Percentiles rank a stretch among this genome's conserved stretches.
These are phyloP conservation scores for Gasterosteus aculeatus DNA, from an alignment of 2,113 vertebrate genomes.

Conservation along the genomic window DNA sequence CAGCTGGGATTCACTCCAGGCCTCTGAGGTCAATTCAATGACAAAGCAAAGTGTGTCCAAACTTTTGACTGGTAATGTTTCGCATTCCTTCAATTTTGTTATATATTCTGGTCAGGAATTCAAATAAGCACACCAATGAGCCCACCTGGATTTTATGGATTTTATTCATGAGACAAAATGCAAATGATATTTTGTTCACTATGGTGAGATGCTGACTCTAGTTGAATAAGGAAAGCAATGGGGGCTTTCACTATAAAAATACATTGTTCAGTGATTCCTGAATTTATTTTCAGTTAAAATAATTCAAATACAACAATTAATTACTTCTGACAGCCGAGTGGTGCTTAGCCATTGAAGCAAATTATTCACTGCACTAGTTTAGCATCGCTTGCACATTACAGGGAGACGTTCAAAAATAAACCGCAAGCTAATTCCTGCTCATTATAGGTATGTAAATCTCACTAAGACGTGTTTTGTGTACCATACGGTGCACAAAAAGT, in stretches of 20 bases:
- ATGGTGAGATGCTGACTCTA: conserved; percentile 8
- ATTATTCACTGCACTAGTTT: not conserved
- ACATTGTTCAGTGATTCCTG: conserved; percentile 14
- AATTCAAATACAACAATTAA: conserved; percentile 8
- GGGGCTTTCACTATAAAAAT: conserved; percentile 25
- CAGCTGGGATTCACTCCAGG: too few species aligned
- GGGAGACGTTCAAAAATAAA: not conserved
- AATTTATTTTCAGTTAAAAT: conserved; percentile 1
- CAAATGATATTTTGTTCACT: conserved; percentile 45
- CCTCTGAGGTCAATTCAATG: too few species aligned
- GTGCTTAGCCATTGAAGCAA: not conserved
- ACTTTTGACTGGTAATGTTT: too few species aligned
- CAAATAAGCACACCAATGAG: conserved; percentile 11
- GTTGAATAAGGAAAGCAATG: conserved; percentile 38
- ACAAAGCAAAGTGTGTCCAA: too few species aligned
- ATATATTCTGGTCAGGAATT: conserved; percentile 4
- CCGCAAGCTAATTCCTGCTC: not conserved
- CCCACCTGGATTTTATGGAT: conserved; percentile 23
- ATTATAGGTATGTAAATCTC: not conserved
- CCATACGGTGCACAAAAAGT: not conserved
- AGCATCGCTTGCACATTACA: not conserved
- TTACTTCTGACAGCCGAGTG: not conserved
- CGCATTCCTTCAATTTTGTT: not conserved
- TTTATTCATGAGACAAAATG: conserved; percentile 34
- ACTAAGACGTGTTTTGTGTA: not conserved